Conservation (phyloP, 2,888 invertebrate genomes). For the Drosophila melanocephala region DNA sequence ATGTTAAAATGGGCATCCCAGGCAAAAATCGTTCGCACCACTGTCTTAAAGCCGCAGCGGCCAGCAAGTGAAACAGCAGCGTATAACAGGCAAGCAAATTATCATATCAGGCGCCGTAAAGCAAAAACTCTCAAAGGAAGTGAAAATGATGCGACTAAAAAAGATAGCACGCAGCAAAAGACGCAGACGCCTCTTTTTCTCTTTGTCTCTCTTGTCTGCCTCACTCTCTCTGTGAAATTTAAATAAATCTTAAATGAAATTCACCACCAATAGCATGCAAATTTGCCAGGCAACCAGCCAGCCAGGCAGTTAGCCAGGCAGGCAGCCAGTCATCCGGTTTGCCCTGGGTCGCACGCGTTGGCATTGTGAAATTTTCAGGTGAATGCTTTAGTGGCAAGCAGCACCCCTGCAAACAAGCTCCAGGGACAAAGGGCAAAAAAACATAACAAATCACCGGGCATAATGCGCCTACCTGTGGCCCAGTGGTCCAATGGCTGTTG, state of each 20-base stretch:
- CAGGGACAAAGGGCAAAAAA: conserved; percentile 34
- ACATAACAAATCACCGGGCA: conserved; percentile 75
- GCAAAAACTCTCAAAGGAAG: conserved; percentile 47
- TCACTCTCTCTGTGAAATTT: conserved; percentile 48
- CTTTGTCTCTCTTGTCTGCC: no score
- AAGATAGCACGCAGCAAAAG: conserved; percentile 34
- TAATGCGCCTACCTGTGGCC: conserved; percentile 63
- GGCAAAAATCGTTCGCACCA: neutral
- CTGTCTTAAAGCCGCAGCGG: neutral
- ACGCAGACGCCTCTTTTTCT: neutral
- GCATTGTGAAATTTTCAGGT: conserved; percentile 71
- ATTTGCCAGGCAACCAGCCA: conserved; percentile 50
- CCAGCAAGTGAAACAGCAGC: conserved; percentile 5
- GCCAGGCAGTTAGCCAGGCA: conserved; percentile 19
- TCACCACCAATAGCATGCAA: conserved; percentile 74
- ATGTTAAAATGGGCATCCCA: neutral
- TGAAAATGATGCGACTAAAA: conserved; percentile 55
- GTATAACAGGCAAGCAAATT: conserved; percentile 60
- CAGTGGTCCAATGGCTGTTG: conserved; percentile 25
- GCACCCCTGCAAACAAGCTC: conserved; percentile 39
- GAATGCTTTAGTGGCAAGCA: conserved; percentile 62
- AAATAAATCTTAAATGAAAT: conserved; percentile 76
- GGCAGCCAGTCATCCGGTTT: conserved; percentile 43
- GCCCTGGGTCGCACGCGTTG: conserved; percentile 51
- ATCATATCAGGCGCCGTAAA: conserved; percentile 67